phyloP scores from a whole-genome alignment of 2,113 vertebrate species.

The Galbula dea region DNA sequence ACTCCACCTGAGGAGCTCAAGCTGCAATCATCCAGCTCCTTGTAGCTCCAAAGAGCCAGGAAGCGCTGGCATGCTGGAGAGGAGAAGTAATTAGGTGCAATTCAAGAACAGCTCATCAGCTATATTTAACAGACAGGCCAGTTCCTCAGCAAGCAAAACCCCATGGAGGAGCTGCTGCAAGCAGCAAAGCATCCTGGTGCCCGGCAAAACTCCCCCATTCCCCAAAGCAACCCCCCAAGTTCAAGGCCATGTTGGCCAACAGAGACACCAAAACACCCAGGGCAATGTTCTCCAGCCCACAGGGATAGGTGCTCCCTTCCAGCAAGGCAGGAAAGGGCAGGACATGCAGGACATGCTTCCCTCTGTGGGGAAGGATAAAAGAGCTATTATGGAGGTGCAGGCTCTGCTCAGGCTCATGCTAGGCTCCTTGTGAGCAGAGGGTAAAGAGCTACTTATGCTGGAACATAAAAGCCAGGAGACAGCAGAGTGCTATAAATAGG shows the following conservation, averaged over 20 bases:
- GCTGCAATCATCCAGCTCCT: constrained; percentile 36
- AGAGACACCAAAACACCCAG: background rate
- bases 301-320: background rate
- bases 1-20: constrained; percentile 45
- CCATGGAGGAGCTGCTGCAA: background rate
- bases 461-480: constrained; percentile 50
- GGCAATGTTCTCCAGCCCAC: rapidly evolving
- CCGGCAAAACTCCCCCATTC: background rate
- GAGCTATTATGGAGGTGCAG: background rate
- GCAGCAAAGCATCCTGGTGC: background rate
- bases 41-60: background rate
- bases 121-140: constrained; percentile 25
- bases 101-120: constrained; percentile 54
- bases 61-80: background rate
- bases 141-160: background rate
- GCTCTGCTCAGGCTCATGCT: constrained; percentile 10
- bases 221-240: background rate
- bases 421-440: constrained; percentile 5
- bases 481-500: constrained; percentile 58
- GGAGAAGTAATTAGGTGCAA: constrained; percentile 41
- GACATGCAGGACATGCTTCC: background rate
- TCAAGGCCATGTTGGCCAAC: rapidly evolving
- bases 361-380: background rate
- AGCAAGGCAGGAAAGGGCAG: background rate
- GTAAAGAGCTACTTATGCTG: constrained; percentile 50